Base-by-base conservation (phyloP, 1,140 invertebrate genomes). In the Camponotus floridanus region DNA sequence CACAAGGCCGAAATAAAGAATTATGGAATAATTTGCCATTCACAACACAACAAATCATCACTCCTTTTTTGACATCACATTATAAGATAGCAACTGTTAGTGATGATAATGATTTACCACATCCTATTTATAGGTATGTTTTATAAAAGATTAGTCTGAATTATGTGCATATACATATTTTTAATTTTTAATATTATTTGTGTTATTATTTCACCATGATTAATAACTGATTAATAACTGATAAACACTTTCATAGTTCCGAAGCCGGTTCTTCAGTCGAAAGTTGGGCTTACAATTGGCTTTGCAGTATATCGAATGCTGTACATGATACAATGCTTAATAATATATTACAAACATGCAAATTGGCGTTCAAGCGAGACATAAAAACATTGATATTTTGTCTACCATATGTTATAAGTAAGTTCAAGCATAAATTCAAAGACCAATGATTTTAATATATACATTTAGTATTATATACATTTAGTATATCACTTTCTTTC, bases 251-350 rank as follows among this genome's bases (percentile, higher is more conserved):
- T 93, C 93, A 96, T 92, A 97, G 97, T 39, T 97, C 97, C 5
- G 95, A 95, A 78, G 95, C 95, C 73, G 96, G 96, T 42, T 95
- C 96, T 26, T 96, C 96, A 36, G 97, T 97, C 89, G 95, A 97
- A 88, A 95, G 96, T 86, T 98, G 97, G 97, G 96, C 97, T n/a
- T 96, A 96, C 87, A 97, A 96, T 95, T 97, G 95, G 95, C 95
- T 95, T 67, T 93, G 93, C 62, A 95, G 91, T 68, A 94, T 95
- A 92, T 92, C 91, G 6, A 89, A 55, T 67, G 87, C 76, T 55
- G 85, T 95, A 6, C 86, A 87, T 3, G 64, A 94, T 42, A 64
- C 61, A 42, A 90, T 42, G 3, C 86, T 94, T 0, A 88, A 74
- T 71, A 91, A 86, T 36, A 86, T 97, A 36, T 92, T 98, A 4